Conservation (phyloP, 2,888 invertebrate species). For the Chrysolina americana region DNA sequence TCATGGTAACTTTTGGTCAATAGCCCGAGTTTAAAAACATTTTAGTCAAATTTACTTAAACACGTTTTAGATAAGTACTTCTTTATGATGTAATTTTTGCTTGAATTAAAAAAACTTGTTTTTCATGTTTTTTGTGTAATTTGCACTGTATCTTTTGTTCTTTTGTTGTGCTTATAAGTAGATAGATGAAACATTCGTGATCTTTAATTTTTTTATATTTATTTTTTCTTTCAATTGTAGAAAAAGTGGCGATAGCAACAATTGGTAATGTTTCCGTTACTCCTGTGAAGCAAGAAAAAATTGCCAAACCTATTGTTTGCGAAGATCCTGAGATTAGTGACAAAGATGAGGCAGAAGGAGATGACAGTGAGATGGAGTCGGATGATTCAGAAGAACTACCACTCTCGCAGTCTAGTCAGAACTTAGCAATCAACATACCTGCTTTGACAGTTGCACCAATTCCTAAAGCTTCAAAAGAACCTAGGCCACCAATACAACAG, state of each 20-base stretch:
- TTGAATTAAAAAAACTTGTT: no score
- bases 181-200: neutral
- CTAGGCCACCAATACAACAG: slow-evolving; percentile 77
- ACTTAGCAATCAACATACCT: slow-evolving; percentile 28
- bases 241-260: slow-evolving; percentile 67
- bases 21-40: no score
- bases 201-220: neutral
- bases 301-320: slow-evolving; percentile 72
- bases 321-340: slow-evolving; percentile 81
- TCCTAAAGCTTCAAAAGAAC: slow-evolving; percentile 44
- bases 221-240: slow-evolving; percentile 30
- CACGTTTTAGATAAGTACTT: no score
- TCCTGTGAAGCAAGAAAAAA: slow-evolving; percentile 65
- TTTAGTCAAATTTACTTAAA: no score
- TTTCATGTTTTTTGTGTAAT: no score
- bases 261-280: slow-evolving; percentile 75
- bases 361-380: slow-evolving; percentile 79
- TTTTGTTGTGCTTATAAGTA: no score
- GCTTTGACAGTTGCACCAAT: slow-evolving; percentile 33
- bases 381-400: slow-evolving; percentile 70
- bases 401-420: slow-evolving; percentile 33
- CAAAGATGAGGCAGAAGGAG: slow-evolving; percentile 80
- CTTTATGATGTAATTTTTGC: no score
- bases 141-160: no score
- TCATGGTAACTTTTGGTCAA: no score